Evolutionary conservation across 2,113 vertebrate genomes (phyloP), one percentile per base, ranked within the genome.

Genomic region (Halcyon senegalensis): DNA sequence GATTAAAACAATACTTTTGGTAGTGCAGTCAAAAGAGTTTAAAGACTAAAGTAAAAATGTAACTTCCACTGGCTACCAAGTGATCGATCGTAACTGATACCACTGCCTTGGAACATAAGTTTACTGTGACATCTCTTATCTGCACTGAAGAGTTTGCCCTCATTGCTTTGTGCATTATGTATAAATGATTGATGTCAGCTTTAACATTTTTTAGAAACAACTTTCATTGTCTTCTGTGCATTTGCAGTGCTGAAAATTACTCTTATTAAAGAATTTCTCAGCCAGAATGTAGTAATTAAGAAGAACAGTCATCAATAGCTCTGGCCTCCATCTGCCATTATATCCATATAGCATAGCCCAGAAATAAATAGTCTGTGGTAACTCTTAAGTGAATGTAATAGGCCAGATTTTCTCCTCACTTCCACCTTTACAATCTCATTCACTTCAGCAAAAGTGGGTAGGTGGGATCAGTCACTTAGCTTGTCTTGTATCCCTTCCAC

Each of bases 71-170:
- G 96, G 97, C 98, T 98, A 98, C 97, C 95, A 96, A 98, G 96
- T 98, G 98, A 98, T 98, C 98, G 98, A 99, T 99, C 93, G 97
- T 96, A 97, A 97, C 97, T 97, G 98, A 98, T 98, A 98, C 96
- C 95, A 72, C 90, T 96, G 96, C 98, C 95, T 96, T 91, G 90
- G 95, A 98, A 98, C 98, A 98, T 98, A 98, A 98, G 98, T 98
- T 97, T 98, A 94, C 94, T 87, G 87, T 96, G 97, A 98, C 98
- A 98, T 98, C 97, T 98, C 98, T 98, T 99, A 98, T 98, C 98
- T 97, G 95, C 97, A 97, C 98, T 97, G 97, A 96, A 91, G 98
- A 98, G 97, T 98, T 98, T 95, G 97, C 87, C 97, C 96, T 98
- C 97, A 89, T 89, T 98, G 97, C 97, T 98, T 97, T 97, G 93